Conservation (phyloP, 1,140 invertebrate genomes). For the Tachypleus tridentatus region DNA sequence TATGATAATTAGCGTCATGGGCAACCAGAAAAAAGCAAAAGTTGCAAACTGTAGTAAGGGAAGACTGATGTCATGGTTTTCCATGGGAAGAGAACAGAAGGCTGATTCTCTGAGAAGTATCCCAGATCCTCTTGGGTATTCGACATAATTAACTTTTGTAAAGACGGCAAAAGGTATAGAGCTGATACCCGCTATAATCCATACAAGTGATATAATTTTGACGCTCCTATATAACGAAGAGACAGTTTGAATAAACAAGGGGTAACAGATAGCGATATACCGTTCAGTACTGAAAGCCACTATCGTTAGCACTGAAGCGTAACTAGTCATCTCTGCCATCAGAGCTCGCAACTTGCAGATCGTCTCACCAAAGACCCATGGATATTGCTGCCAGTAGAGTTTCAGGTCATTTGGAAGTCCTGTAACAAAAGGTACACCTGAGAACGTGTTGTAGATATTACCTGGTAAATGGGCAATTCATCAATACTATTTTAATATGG, state of each 20-base stretch:
- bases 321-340: constrained; percentile 35
- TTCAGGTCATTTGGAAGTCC: constrained; percentile 36
- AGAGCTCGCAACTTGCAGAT: constrained; percentile 36
- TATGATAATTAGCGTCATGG: constrained; percentile 13
- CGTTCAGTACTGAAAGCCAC: constrained; percentile 45
- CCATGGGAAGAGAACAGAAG: constrained; percentile 50
- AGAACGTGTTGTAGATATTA: too few relatives aligned
- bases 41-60: constrained; percentile 23
- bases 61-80: constrained; percentile 4
- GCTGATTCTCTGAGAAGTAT: constrained; percentile 45
- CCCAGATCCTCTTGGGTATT: constrained; percentile 15
- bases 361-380: constrained; percentile 35
- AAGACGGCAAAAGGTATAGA: constrained; percentile 59
- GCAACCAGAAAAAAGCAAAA: constrained; percentile 21
- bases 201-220: constrained; percentile 59
- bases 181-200: constrained; percentile 57
- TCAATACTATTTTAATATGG: too few relatives aligned
- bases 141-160: constrained; percentile 9
- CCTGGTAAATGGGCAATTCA: too few relatives aligned
- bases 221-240: constrained; percentile 59
- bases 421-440: constrained; percentile 3
- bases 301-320: constrained; percentile 66
- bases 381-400: constrained; percentile 37
- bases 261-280: constrained; percentile 86
- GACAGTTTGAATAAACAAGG: constrained; percentile 59